phyloP scores from a whole-genome alignment of 2,797 vertebrate genomes.

The Pantherophis alleghaniensis region DNA sequence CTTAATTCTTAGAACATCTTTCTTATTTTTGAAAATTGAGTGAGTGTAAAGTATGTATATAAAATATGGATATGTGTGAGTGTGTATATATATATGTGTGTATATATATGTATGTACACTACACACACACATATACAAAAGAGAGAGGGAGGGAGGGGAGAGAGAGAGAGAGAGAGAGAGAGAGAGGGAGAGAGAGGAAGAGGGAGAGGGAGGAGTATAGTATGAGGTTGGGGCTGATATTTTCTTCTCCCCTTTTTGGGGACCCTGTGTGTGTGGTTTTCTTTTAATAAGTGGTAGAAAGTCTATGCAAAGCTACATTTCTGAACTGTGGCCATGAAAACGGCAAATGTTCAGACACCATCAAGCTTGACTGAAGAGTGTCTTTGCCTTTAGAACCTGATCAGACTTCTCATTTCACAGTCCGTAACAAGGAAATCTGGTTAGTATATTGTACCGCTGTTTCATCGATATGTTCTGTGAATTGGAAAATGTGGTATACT shows the following conservation, averaged over 20 bases:
- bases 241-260: not conserved
- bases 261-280: not conserved
- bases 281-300: not conserved
- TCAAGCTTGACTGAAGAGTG: not conserved
- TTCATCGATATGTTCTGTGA: not conserved
- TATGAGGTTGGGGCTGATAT: not conserved
- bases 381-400: not conserved
- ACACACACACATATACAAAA: no score
- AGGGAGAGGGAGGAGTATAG: not conserved
- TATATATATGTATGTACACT: no score
- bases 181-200: rapidly evolving
- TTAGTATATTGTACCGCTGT: not conserved
- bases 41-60: not conserved
- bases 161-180: no score
- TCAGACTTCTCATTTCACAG: not conserved
- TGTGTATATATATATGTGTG: not conserved
- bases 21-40: not conserved
- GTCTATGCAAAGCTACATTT: not conserved
- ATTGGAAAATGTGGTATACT: not conserved
- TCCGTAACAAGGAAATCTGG: not conserved
- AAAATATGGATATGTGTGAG: not conserved
- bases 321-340: not conserved
- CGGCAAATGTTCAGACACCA: not conserved
- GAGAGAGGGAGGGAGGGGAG: no score
- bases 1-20: not conserved